Evolutionary conservation across 2,797 vertebrate genomes (phyloP).

Genomic region (Gymnoscopelus microlampas): DNA sequence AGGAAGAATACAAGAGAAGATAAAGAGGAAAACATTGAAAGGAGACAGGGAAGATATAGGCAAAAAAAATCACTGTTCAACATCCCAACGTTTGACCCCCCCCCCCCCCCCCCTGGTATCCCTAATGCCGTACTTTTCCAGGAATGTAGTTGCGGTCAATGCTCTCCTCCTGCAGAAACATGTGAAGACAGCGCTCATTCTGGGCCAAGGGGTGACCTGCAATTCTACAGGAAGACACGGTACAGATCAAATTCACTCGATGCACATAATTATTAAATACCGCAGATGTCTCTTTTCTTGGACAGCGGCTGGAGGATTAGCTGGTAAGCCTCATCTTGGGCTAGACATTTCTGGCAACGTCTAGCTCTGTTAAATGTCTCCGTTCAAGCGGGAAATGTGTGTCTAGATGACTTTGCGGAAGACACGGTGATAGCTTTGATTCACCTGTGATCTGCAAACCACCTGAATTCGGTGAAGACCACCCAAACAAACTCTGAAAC

Average conservation of each 20-base stretch:
- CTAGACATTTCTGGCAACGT: background rate
- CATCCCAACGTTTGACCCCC: constrained; percentile 46
- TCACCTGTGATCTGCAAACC: background rate
- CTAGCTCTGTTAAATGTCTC: constrained; percentile 10
- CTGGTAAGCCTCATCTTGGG: constrained; percentile 1
- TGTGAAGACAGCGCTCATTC: constrained; percentile 99
- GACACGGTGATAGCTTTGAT: constrained; percentile 11
- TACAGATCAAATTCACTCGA: constrained; percentile 2
- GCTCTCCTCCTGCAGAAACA: constrained; percentile 98
- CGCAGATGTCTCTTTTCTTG: background rate
- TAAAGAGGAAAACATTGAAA: constrained; percentile 34
- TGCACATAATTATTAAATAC: background rate
- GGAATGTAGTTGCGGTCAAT: constrained; percentile 96
- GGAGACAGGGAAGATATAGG: constrained; percentile 41
- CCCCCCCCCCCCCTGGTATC: constrained; percentile 59
- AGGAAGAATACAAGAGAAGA: constrained; percentile 64
- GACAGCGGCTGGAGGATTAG: background rate
- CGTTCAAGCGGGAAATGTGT: background rate
- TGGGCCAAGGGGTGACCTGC: constrained; percentile 98
- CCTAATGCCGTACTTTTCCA: constrained; percentile 98
- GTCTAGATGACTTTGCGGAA: background rate
- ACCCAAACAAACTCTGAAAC: background rate
- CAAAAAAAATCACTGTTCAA: constrained; percentile 37
- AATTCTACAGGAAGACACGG: constrained; percentile 83
- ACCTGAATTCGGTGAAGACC: background rate